Evolutionary conservation across 2,797 vertebrate genomes (phyloP).

Genomic region (Anguilla obscura): DNA sequence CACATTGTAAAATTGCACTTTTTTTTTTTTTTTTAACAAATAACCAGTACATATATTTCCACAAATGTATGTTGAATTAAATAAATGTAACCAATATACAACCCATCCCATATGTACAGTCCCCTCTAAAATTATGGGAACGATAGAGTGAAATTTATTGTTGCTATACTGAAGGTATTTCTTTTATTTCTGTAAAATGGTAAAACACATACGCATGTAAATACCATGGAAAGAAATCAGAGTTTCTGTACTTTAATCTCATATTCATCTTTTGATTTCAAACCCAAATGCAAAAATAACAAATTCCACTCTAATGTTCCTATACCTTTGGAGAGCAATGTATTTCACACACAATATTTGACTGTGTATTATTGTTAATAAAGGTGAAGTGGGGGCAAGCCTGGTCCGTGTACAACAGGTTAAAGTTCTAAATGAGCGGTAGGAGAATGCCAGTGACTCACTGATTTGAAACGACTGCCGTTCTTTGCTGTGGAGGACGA

Average conservation of each 20-base stretch:
- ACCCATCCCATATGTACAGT: not conserved
- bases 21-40: not conserved
- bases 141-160: not conserved
- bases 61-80: not conserved
- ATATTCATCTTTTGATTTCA: not conserved
- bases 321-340: not conserved
- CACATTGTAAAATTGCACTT: not conserved
- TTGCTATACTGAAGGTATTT: not conserved
- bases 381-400: not conserved
- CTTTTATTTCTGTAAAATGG: not conserved
- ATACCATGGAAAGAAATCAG: not conserved
- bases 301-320: not conserved
- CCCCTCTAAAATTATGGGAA: not conserved
- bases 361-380: not conserved
- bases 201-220: not conserved
- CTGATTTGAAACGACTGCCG: no score
- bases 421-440: not conserved
- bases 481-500: not conserved
- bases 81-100: not conserved
- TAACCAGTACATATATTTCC: not conserved
- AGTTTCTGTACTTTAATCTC: not conserved
- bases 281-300: not conserved
- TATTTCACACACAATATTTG: not conserved
- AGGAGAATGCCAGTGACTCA: not conserved
- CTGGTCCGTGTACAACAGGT: not conserved